Conservation (phyloP, 2,888 invertebrate genomes). For the Micoletzkya japonica region DNA sequence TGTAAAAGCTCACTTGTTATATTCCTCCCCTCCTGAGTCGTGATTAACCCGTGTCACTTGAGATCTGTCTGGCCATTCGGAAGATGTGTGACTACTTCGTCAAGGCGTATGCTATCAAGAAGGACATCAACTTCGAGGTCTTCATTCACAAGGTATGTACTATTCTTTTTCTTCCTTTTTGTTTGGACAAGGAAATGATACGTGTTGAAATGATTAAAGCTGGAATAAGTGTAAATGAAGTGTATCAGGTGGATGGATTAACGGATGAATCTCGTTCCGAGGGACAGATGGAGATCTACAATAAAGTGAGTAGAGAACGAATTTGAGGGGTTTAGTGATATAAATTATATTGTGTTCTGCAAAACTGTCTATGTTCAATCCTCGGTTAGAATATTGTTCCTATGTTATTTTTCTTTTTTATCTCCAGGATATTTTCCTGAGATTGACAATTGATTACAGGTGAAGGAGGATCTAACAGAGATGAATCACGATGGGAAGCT, state of each 20-base stretch:
- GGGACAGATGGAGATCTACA: constrained; percentile 95
- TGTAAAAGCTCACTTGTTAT: no score
- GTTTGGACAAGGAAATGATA: no score
- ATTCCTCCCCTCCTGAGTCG: no score
- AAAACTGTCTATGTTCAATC: background rate
- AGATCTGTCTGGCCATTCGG: constrained; percentile 74
- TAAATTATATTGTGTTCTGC: background rate
- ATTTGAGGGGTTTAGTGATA: background rate
- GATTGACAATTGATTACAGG: constrained; percentile 32
- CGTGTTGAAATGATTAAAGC: background rate
- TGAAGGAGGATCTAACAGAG: constrained; percentile 77
- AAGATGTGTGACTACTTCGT: constrained; percentile 90
- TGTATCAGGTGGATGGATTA: constrained; percentile 81
- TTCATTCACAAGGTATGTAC: constrained; percentile 84
- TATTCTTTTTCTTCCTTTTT: background rate
- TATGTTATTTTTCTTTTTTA: background rate
- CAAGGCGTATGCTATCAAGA: constrained; percentile 89
- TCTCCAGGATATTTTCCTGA: background rate
- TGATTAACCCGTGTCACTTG: constrained; percentile 14
- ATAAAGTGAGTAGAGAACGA: constrained; percentile 77
- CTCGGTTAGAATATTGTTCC: background rate
- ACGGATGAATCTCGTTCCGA: constrained; percentile 99
- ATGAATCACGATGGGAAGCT: constrained; percentile 71
- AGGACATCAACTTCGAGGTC: constrained; percentile 84
- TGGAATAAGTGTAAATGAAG: background rate